A percentile compares a stretch with the other conserved stretches of the same genome.
phyloP scores from a whole-genome alignment of 2,797 vertebrate species.

The Gymnoscopelus braueri region DNA sequence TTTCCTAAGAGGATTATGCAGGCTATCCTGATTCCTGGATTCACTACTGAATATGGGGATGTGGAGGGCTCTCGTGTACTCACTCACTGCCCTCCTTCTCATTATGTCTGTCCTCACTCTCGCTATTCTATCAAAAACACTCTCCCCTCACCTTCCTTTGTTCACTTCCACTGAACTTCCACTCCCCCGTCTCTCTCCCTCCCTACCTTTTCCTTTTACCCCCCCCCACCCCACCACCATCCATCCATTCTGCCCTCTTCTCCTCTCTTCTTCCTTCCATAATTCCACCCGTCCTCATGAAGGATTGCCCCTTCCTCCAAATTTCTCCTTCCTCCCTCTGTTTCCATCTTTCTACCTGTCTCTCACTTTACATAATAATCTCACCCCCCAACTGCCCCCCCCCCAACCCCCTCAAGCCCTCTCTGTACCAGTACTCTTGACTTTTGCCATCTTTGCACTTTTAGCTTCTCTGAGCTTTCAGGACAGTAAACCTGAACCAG shows the following conservation, averaged over 20 bases:
- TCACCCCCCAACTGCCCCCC: background rate
- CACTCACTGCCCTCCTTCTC: constrained; percentile 8
- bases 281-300: constrained; percentile 60
- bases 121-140: background rate
- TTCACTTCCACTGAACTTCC: too few relatives aligned
- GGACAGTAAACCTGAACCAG: too few relatives aligned
- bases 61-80: background rate
- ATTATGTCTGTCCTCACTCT: constrained; percentile 10
- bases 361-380: background rate
- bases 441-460: too few relatives aligned
- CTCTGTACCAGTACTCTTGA: background rate
- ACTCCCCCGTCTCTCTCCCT: too few relatives aligned
- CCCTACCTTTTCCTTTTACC: too few relatives aligned
- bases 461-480: too few relatives aligned
- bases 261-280: constrained; percentile 40
- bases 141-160: too few relatives aligned
- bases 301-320: constrained; percentile 50
- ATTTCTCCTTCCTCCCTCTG: background rate
- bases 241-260: background rate
- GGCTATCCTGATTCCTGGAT: constrained; percentile 23
- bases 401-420: background rate
- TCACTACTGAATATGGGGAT: constrained; percentile 26
- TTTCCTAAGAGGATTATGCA: constrained; percentile 12
- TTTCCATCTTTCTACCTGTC: background rate
- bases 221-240: too few relatives aligned